Base-by-base conservation (phyloP, 1,140 invertebrate species). In the Centruroides vittatus region DNA sequence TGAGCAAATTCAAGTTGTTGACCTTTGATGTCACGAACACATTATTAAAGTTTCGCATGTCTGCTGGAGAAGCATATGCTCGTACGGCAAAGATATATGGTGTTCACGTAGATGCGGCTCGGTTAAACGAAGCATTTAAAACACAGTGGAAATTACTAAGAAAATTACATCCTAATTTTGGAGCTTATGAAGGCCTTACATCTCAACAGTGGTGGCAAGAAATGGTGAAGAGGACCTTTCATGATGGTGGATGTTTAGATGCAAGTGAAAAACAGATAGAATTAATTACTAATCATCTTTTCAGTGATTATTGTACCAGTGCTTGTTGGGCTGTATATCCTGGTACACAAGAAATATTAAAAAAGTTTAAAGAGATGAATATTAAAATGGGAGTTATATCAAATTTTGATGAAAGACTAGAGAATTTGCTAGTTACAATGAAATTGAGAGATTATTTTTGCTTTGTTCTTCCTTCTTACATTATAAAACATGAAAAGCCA, bases 11-110 rank as follows among this genome's bases (percentile, higher is more conserved):
- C 34, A 66, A 78, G 60, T 72, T 91, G 63, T 79, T 93, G 54
- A 93, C 89, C 12, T 90, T 94, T 70, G 90, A 93, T 74, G 83
- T 88, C 11, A 93, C 87, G 7, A 86, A 88, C 62, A 93, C 90
- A 0, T 71, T 93, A 51, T 71, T 93, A 35, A 82, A 81, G 70
- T 84, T 88, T 67, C 74, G 78, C 35, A 77, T 80, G 4, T 76
- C 80, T 55, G 80, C 86, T n/a, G 85, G 83, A 55, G 76, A 85
- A 59, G 80, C 86, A 67, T 93, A 93, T 73, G 77, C 80, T 3
- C 76, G 80, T 64, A 77, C 86, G 55, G 87, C 82, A 3, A 74
- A 74, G 0, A 75, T 81, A 49, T 80, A 86, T 72, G 89, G 88
- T 3, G 73, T 87, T 10, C 11, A 59, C 50, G 41, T 49, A 34